A percentile compares a stretch with the other conserved stretches of the same genome.
These are phyloP conservation scores for Ditylenchus weischeri DNA, from an alignment of 2,888 invertebrate species.

Conservation along the genomic window DNA sequence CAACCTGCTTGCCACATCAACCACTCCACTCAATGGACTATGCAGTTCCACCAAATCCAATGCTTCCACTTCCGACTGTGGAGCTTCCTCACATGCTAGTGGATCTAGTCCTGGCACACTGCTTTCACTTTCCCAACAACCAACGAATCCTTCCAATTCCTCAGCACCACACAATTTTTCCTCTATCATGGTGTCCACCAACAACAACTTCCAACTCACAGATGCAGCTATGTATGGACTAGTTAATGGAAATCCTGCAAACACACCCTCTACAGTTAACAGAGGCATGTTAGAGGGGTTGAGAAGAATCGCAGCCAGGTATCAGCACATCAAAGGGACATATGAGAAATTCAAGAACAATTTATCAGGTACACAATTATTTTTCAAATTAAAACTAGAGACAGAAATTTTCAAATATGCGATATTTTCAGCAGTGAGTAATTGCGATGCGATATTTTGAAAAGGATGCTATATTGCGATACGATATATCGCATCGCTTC, in stretches of 20 bases:
- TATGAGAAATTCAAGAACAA: constrained; percentile 28
- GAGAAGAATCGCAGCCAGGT: constrained; percentile 24
- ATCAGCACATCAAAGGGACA: constrained; percentile 29
- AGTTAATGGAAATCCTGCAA: neutral
- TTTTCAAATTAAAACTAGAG: neutral
- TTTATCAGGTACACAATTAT: constrained; percentile 11
- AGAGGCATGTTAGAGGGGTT: constrained; percentile 24
- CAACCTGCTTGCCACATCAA: neutral
- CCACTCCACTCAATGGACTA: neutral
- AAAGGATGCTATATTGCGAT: too few species aligned
- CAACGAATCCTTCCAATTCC: neutral
- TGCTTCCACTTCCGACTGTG: constrained; percentile 5
- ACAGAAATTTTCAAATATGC: neutral
- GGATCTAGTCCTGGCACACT: constrained; percentile 5
- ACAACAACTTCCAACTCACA: neutral
- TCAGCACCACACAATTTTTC: neutral
- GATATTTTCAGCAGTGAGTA: too few species aligned
- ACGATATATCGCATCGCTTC: too few species aligned
- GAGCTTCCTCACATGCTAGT: neutral
- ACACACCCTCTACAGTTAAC: constrained; percentile 14
- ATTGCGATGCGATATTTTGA: too few species aligned
- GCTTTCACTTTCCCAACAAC: too few species aligned
- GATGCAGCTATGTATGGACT: neutral
- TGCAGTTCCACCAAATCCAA: neutral
- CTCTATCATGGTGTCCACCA: neutral